These are phyloP conservation scores for Melopsittacus undulatus DNA, from an alignment of 2,797 vertebrate genomes.

Conservation along the genomic window DNA sequence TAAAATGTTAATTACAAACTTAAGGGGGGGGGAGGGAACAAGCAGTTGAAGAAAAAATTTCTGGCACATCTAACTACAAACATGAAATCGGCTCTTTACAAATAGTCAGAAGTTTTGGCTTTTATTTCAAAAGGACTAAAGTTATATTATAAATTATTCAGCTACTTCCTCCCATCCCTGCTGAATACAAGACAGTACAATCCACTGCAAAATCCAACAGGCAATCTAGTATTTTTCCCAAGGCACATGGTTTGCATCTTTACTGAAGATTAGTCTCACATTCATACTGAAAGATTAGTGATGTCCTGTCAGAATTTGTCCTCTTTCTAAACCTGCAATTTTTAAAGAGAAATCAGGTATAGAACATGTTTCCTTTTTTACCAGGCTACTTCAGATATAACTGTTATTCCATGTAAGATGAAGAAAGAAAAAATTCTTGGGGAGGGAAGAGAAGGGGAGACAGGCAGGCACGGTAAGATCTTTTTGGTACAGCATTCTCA, in stretches of 20 bases:
- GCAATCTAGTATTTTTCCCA: background rate
- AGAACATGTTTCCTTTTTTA: background rate
- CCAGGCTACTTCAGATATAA: background rate
- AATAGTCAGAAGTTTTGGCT: background rate
- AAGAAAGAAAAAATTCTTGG: background rate
- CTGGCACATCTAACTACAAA: background rate
- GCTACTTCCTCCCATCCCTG: background rate
- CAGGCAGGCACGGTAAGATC: background rate
- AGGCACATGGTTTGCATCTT: background rate
- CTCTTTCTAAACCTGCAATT: background rate
- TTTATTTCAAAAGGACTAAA: background rate
- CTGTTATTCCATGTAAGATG: background rate
- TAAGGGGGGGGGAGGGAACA: background rate
- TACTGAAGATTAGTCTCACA: background rate
- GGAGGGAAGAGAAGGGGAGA: background rate
- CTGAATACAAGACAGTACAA: background rate
- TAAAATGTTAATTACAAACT: background rate
- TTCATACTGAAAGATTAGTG: background rate
- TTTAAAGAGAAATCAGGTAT: background rate
- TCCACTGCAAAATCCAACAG: background rate
- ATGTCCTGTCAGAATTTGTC: background rate
- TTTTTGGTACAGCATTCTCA: background rate
- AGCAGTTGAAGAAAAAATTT: background rate
- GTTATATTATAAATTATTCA: background rate
- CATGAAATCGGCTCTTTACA: background rate